These are phyloP conservation scores for Incurvaria masculella DNA, from an alignment of 2,888 invertebrate genomes.

Conservation along the genomic window DNA sequence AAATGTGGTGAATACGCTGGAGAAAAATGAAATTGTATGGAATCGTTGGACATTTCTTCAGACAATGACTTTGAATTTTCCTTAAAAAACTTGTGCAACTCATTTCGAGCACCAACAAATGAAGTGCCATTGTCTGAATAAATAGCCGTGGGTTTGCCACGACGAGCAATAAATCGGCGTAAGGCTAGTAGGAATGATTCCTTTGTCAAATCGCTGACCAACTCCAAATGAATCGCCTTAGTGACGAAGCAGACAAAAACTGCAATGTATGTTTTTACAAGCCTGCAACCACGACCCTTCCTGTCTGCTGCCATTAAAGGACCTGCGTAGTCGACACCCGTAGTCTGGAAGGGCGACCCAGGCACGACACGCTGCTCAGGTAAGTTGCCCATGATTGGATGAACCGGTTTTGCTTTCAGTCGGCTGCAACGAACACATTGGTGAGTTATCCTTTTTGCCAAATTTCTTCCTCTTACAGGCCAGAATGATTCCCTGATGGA, in stretches of 20 bases:
- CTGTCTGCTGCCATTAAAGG: background rate
- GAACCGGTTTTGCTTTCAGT: background rate
- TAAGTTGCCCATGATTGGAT: conserved; percentile 9
- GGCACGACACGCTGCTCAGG: conserved; percentile 9
- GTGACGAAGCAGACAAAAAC: too few relatives aligned
- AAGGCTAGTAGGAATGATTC: conserved; percentile 9
- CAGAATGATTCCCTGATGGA: background rate
- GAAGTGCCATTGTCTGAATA: conserved; percentile 12
- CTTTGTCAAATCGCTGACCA: conserved; percentile 5
- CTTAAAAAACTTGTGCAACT: background rate
- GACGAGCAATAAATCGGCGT: conserved; percentile 7
- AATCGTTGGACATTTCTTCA: too few relatives aligned
- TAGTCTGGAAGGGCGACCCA: conserved; percentile 8
- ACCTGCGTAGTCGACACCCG: conserved; percentile 5
- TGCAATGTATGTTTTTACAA: too few relatives aligned
- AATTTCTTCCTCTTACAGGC: background rate
- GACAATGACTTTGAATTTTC: too few relatives aligned
- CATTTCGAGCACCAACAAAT: conserved; percentile 6
- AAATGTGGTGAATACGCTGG: too few relatives aligned
- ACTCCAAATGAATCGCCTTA: conserved; percentile 12
- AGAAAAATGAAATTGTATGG: too few relatives aligned
- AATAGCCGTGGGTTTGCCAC: conserved; percentile 9
- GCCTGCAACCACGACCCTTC: too few relatives aligned
- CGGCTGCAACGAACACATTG: background rate
- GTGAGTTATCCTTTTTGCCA: background rate